These are phyloP conservation scores for Cynodonichthys magdalenae DNA, from an alignment of 2,797 vertebrate genomes.

Conservation along the genomic window DNA sequence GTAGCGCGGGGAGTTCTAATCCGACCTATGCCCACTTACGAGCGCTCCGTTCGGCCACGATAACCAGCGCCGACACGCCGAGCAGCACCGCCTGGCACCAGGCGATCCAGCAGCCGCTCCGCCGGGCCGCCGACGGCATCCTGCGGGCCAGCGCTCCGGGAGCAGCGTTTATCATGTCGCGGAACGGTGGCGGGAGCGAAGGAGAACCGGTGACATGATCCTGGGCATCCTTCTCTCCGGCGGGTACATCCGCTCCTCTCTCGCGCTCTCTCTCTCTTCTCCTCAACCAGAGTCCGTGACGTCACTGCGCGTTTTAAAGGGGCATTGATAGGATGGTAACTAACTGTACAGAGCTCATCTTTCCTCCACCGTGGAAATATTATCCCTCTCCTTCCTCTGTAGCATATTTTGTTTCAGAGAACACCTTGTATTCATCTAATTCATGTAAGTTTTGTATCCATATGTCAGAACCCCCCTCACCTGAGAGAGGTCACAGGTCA, in stretches of 20 bases:
- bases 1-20: background rate
- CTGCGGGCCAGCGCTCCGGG: slow-evolving; percentile 65
- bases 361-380: background rate
- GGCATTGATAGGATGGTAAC: slow-evolving; percentile 33
- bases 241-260: slow-evolving; percentile 37
- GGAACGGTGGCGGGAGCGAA: slow-evolving; percentile 12
- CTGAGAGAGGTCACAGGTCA: background rate
- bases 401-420: background rate
- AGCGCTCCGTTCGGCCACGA: slow-evolving; percentile 81
- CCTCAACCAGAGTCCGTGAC: slow-evolving; percentile 63
- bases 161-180: slow-evolving; percentile 67
- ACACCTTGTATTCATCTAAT: background rate
- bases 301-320: slow-evolving; percentile 79
- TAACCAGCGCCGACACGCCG: slow-evolving; percentile 79
- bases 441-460: background rate
- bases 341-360: background rate
- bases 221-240: slow-evolving; percentile 56
- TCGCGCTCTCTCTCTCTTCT: slow-evolving; percentile 46
- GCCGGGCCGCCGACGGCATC: slow-evolving; percentile 73
- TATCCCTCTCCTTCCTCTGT: background rate
- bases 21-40: slow-evolving; percentile 80
- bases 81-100: slow-evolving; percentile 82
- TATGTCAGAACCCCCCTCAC: background rate
- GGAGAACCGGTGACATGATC: slow-evolving; percentile 46
- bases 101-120: slow-evolving; percentile 77